Evolutionary conservation across 1,140 invertebrate genomes (phyloP).

Genomic region (Cecropterus lyciades): DNA sequence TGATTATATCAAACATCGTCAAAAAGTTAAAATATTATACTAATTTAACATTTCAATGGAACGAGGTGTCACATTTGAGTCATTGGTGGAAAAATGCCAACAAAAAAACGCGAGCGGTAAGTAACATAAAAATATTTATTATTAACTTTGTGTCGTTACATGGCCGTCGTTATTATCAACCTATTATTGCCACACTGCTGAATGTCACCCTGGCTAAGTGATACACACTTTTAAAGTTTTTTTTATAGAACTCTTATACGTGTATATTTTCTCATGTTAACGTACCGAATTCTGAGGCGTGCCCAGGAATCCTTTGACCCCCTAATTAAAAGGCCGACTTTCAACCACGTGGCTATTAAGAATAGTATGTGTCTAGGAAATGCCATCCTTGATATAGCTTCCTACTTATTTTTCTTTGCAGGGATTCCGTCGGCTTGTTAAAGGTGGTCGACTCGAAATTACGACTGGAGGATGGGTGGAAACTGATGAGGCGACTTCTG

Average conservation of each 20-base stretch:
- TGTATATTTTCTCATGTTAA: too few species aligned
- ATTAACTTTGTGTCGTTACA: too few species aligned
- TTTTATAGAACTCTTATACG: too few species aligned
- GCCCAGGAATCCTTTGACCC: too few species aligned
- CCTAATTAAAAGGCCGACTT: too few species aligned
- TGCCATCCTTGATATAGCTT: not conserved
- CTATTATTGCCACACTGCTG: too few species aligned
- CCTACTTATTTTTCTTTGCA: slow-evolving; percentile 38
- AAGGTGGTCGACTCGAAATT: slow-evolving; percentile 92
- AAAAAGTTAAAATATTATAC: slow-evolving; percentile 90
- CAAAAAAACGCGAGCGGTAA: slow-evolving; percentile 61
- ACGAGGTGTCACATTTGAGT: slow-evolving; percentile 96
- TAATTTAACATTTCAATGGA: slow-evolving; percentile 96
- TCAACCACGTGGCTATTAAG: too few species aligned
- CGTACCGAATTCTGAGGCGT: too few species aligned
- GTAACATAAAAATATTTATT: too few species aligned
- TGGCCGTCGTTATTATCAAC: too few species aligned
- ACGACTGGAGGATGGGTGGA: slow-evolving; percentile 97
- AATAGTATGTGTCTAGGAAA: not conserved
- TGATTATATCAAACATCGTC: slow-evolving; percentile 88
- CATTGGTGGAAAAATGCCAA: slow-evolving; percentile 91
- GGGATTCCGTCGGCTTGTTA: slow-evolving; percentile 87
- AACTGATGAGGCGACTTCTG: slow-evolving; percentile 95
- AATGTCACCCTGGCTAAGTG: too few species aligned
- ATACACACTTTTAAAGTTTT: too few species aligned